Base-by-base conservation (phyloP, 2,797 vertebrate genomes). In the Sebastes itinus region DNA sequence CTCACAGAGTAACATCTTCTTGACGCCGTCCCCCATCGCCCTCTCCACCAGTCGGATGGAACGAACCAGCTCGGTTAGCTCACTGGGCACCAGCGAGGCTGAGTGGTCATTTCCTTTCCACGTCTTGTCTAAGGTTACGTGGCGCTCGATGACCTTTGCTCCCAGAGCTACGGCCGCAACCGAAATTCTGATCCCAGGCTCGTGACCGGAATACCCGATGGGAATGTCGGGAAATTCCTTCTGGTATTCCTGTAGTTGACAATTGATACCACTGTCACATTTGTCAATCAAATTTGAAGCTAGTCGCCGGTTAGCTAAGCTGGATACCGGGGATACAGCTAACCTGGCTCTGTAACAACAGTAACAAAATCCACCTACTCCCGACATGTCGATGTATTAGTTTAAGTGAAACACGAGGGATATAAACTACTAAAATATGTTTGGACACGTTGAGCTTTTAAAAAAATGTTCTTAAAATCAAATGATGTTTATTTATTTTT, bases 221-320 rank as follows among this genome's bases (percentile, higher is more conserved):
- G 98, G 98, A 81, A 99, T 98, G 84, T 99, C 98, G 16, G 98
- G 97, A 87, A 99, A 99, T 83, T 96, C 95, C 80, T 97, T 98
- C 84, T 97, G 97, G 85, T 98, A 99, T 1, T 98, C 97, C 98
- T 99, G 81, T 35, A 55, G 12, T 55, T 38, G n/a, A 52, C 14
- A 42, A 54, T 46, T 22, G 18, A 8, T 25, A 12, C 3, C 3
- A 22, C 22, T 11, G 14, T 22, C 16, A 32, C 3, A 13, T n/a
- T n/a, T n/a, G n/a, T n/a, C n/a, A n/a, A n/a, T 65, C 3, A 27
- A 32, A 42, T 73, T 12, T 62, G 4, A 63, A 33, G 7, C 2
- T 10, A 27, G 61, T 7, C 9, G 30, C 16, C 4, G 6, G 6
- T 25, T 25, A 60, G 54, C n/a, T n/a, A n/a, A n/a, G n/a, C n/a